These are phyloP conservation scores for Bryconaethiops microstoma DNA, from an alignment of 2,797 vertebrate species.

Conservation along the genomic window DNA sequence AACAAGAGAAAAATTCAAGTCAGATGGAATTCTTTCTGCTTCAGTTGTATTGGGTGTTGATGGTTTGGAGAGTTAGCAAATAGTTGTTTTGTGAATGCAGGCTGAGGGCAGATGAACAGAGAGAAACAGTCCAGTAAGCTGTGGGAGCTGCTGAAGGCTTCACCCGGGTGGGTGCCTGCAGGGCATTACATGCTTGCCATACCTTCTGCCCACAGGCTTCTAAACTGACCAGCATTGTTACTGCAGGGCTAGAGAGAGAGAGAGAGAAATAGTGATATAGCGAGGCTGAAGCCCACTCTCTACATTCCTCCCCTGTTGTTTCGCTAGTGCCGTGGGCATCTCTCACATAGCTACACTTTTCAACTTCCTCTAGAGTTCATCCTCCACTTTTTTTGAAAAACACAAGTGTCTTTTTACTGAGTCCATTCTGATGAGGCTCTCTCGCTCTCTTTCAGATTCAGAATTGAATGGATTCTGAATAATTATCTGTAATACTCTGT, in stretches of 20 bases:
- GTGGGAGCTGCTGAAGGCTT: constrained; percentile 61
- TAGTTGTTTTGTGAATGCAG: constrained; percentile 1
- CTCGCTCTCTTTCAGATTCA: background rate
- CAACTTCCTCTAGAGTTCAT: constrained; percentile 38
- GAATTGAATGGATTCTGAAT: background rate
- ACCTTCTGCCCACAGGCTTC: constrained; percentile 79
- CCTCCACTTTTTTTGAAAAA: background rate
- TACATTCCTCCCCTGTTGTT: constrained; percentile 75
- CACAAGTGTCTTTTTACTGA: background rate
- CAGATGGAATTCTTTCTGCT: background rate
- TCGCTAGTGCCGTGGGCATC: constrained; percentile 53
- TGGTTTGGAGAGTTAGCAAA: background rate
- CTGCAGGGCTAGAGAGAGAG: background rate
- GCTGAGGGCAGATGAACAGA: constrained; percentile 73
- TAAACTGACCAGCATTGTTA: constrained; percentile 82
- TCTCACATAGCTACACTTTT: constrained; percentile 34
- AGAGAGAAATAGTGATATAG: background rate
- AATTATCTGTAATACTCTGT: background rate
- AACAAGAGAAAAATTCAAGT: background rate
- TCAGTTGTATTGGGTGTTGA: background rate
- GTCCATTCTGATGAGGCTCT: background rate
- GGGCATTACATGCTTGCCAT: constrained; percentile 84
- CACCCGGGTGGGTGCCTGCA: constrained; percentile 77
- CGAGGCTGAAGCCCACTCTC: constrained; percentile 76
- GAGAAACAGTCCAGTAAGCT: constrained; percentile 68